Conservation (phyloP, 2,113 vertebrate species). For the Recurvirostra avosetta region DNA sequence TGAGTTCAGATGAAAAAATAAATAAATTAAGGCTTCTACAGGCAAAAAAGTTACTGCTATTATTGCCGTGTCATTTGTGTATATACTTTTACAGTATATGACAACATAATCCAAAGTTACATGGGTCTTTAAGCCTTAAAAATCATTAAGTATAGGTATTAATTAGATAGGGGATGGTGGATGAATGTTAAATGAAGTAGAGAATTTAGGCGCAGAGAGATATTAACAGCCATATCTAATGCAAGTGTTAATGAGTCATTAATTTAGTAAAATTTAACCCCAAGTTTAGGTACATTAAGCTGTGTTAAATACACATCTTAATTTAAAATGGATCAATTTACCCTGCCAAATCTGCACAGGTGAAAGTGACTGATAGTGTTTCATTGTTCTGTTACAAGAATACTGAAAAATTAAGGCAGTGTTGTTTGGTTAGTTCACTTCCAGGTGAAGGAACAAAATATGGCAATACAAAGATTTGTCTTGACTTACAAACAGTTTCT, state of each 20-base stretch:
- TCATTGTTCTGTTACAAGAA: background rate
- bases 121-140: background rate
- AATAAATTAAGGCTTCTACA: background rate
- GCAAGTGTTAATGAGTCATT: conserved; percentile 11
- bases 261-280: conserved; percentile 12
- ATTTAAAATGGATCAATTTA: conserved; percentile 18
- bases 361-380: background rate
- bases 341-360: background rate
- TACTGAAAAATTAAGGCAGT: background rate
- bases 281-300: background rate
- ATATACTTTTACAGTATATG: background rate
- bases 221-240: background rate
- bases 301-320: background rate
- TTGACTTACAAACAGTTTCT: background rate
- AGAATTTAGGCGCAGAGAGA: background rate
- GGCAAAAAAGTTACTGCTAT: background rate
- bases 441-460: background rate
- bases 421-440: background rate
- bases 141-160: background rate
- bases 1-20: background rate
- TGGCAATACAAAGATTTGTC: background rate
- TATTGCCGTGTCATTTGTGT: background rate
- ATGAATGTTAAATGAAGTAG: background rate
- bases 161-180: background rate
- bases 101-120: background rate